phyloP scores from a whole-genome alignment of 2,888 invertebrate species.

The Caenorhabditis sp. region DNA sequence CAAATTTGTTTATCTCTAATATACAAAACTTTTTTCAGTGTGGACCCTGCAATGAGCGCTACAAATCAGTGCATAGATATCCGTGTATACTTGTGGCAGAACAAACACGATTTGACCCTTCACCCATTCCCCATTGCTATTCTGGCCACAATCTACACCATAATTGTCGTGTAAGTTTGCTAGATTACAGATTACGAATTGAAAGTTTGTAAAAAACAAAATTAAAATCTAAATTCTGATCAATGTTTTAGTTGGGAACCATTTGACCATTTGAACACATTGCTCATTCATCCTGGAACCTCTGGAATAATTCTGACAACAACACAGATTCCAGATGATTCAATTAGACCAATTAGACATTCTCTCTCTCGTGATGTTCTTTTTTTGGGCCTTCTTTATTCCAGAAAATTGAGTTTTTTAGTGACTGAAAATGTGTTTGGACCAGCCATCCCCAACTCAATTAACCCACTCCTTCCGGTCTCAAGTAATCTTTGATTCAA shows the following conservation, averaged over 20 bases:
- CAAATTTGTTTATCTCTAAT: no score
- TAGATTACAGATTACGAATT: neutral
- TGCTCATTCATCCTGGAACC: slow-evolving; percentile 29
- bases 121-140: slow-evolving; percentile 75
- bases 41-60: slow-evolving; percentile 19
- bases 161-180: slow-evolving; percentile 77
- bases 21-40: slow-evolving; percentile 32
- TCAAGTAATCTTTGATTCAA: neutral
- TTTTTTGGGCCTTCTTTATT: neutral
- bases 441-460: neutral
- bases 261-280: slow-evolving; percentile 8
- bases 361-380: slow-evolving; percentile 19
- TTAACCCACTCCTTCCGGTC: neutral
- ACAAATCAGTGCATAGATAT: slow-evolving; percentile 65
- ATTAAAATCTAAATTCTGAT: slow-evolving; percentile 23
- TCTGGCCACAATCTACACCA: slow-evolving; percentile 76
- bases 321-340: neutral
- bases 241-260: slow-evolving; percentile 1
- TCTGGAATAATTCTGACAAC: neutral
- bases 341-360: slow-evolving; percentile 18
- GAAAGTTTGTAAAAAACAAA: neutral
- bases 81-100: slow-evolving; percentile 76
- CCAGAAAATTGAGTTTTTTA: neutral
- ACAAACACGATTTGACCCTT: slow-evolving; percentile 76
- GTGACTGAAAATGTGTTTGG: neutral